phyloP scores from a whole-genome alignment of 92 coral and sea anemone species.

The Porites divaricata region DNA sequence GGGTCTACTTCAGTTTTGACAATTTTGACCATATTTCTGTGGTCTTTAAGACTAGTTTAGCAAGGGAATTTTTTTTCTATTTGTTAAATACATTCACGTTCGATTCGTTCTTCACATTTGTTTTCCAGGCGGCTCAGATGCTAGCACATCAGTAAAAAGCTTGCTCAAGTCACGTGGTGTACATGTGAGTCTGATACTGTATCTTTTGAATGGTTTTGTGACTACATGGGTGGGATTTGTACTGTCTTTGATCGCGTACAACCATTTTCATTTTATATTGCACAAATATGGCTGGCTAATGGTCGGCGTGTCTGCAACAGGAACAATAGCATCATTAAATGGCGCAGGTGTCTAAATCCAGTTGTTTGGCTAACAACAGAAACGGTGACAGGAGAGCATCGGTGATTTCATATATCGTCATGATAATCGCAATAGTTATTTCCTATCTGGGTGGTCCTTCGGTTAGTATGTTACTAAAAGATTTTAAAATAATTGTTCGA shows the following conservation, averaged over 20 bases:
- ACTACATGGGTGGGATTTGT: slow-evolving; percentile 82
- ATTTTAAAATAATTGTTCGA: too few relatives aligned
- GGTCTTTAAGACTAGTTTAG: too few relatives aligned
- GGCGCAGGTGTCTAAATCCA: slow-evolving; percentile 58
- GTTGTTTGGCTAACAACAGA: slow-evolving; percentile 44
- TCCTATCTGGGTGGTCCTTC: slow-evolving; percentile 74
- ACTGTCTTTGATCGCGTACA: slow-evolving; percentile 70
- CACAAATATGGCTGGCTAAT: slow-evolving; percentile 70
- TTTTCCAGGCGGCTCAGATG: slow-evolving; percentile 51
- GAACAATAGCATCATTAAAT: slow-evolving; percentile 52
- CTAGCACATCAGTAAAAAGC: slow-evolving; percentile 18
- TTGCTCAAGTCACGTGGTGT: slow-evolving; percentile 76
- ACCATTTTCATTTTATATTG: slow-evolving; percentile 49
- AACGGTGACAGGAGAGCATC: slow-evolving; percentile 54
- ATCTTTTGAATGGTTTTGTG: slow-evolving; percentile 70
- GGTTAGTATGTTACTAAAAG: slow-evolving; percentile 40
- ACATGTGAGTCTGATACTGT: slow-evolving; percentile 62
- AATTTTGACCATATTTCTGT: too few relatives aligned
- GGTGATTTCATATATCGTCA: slow-evolving; percentile 46
- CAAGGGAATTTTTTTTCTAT: neutral
- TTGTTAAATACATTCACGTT: neutral
- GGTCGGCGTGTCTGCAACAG: slow-evolving; percentile 79
- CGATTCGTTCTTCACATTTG: neutral
- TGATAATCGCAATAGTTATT: slow-evolving; percentile 54
- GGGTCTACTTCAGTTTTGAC: too few relatives aligned